These are phyloP conservation scores for Rhogogaster chlorosoma DNA, from an alignment of 2,888 invertebrate species.

Conservation along the genomic window DNA sequence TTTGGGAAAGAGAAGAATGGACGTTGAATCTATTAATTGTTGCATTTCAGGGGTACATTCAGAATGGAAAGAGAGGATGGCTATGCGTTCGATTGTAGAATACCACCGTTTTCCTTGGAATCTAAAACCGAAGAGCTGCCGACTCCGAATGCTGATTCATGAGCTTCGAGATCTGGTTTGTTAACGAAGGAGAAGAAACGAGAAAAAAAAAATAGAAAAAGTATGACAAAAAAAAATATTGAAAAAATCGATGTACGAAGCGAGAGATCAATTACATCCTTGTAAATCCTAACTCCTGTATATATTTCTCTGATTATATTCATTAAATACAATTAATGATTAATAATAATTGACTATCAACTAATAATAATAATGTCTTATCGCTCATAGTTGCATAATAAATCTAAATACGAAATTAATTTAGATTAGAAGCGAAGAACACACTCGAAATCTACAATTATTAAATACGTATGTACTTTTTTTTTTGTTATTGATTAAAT, in stretches of 20 bases:
- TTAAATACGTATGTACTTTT: neutral
- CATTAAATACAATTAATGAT: conserved; percentile 2
- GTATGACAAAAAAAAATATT: neutral
- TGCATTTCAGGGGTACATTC: conserved; percentile 91
- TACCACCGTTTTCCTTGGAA: conserved; percentile 98
- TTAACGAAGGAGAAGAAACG: neutral
- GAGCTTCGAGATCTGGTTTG: conserved; percentile 31
- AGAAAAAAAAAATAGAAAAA: conserved; percentile 16
- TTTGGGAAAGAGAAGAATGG: neutral
- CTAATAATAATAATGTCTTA: neutral
- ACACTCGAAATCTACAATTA: neutral
- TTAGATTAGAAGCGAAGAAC: neutral
- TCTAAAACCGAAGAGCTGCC: conserved; percentile 90
- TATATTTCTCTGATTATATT: conserved; percentile 6
- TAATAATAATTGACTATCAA: neutral
- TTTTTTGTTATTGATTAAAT: neutral
- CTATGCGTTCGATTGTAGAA: conserved; percentile 97
- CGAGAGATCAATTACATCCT: neutral
- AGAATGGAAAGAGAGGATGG: conserved; percentile 98
- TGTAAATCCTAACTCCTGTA: conserved; percentile 35
- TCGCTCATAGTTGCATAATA: neutral
- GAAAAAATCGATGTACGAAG: neutral
- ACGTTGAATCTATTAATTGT: conserved; percentile 10
- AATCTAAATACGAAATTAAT: neutral
- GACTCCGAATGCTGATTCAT: conserved; percentile 70